Evolutionary conservation across 2,888 invertebrate genomes (phyloP), one percentile per base, ranked within the genome.

Genomic region (Acanthopleura granulata): DNA sequence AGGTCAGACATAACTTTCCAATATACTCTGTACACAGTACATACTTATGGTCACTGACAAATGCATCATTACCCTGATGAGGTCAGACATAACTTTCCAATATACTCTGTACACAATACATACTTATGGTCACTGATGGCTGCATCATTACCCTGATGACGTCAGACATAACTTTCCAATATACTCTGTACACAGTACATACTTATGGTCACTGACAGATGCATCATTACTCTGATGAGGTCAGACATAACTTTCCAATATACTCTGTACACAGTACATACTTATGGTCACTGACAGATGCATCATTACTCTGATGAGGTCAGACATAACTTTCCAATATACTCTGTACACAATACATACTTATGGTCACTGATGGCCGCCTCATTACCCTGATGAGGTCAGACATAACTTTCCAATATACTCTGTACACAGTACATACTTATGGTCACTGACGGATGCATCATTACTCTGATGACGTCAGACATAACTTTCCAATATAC

Each of bases 61-160:
- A 88, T 66, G 81, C 78, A 74, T 89, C 89, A 76, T 91, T n/a
- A n/a, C n/a, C n/a, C n/a, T n/a, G n/a, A n/a, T n/a, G n/a, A 40
- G 40, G 40, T 40, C 40, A 40, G 40, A 40, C 40, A 40, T 6
- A 9, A 40, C 40, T 40, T 6, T 9, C 40, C 3, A 3, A 40
- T 40, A 9, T 40, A 40, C 40, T 9, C 40, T 6, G 40, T 40
- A 40, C 40, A 40, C 25, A 18, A 29, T 18, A 80, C 83, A 84
- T 78, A 89, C 89, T 87, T 84, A 4, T 88, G 76, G 77, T 91
- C 91, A 16, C 86, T 80, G 16, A 88, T 57, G 14, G 90, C 89
- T 66, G 81, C 78, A 74, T 89, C 89, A 76, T 91, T n/a, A n/a
- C n/a, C n/a, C n/a, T n/a, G n/a, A n/a, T n/a, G n/a, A 40, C 4